Percentiles rank a stretch among this genome's conserved stretches.
phyloP scores from a whole-genome alignment of 2,113 vertebrate species.

The Megaleporinus macrocephalus region DNA sequence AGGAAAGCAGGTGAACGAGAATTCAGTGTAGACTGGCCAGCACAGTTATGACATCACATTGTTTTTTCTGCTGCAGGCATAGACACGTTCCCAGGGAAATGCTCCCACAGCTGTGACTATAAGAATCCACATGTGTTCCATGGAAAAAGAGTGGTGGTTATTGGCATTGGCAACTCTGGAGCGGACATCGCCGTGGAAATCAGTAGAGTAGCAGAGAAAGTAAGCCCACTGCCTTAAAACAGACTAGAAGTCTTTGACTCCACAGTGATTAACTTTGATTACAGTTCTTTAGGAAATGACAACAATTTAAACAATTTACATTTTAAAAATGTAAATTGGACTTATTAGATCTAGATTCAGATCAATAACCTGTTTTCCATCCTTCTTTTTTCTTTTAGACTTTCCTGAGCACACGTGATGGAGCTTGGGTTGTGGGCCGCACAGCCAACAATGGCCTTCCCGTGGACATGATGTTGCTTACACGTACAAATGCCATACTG shows the following conservation, averaged over 20 bases:
- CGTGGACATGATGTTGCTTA: conserved; percentile 77
- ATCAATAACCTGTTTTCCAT: not conserved
- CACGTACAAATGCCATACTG: conserved; percentile 70
- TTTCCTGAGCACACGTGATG: conserved; percentile 89
- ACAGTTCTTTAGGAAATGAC: not conserved
- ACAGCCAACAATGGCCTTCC: conserved; percentile 79
- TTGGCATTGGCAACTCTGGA: conserved; percentile 91
- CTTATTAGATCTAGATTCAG: not conserved
- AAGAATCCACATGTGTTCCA: conserved; percentile 76
- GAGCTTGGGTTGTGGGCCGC: conserved; percentile 84
- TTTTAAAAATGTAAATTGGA: too few relatives aligned
- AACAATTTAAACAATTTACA: too few relatives aligned
- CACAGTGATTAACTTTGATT: too few relatives aligned
- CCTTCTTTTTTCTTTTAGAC: conserved; percentile 74
- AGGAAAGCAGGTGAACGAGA: too few relatives aligned
- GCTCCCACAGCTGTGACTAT: conserved; percentile 88
- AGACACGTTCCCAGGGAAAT: conserved; percentile 82
- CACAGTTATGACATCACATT: too few relatives aligned
- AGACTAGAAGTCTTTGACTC: too few relatives aligned
- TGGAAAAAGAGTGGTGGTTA: conserved; percentile 84
- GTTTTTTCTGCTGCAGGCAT: conserved; percentile 76
- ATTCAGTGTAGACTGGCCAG: too few relatives aligned
- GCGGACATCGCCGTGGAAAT: conserved; percentile 90
- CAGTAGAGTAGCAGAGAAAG: conserved; percentile 86
- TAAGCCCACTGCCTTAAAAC: conserved; percentile 48